Evolutionary conservation across 2,113 vertebrate species (phyloP).

Genomic region (Felis catus): DNA sequence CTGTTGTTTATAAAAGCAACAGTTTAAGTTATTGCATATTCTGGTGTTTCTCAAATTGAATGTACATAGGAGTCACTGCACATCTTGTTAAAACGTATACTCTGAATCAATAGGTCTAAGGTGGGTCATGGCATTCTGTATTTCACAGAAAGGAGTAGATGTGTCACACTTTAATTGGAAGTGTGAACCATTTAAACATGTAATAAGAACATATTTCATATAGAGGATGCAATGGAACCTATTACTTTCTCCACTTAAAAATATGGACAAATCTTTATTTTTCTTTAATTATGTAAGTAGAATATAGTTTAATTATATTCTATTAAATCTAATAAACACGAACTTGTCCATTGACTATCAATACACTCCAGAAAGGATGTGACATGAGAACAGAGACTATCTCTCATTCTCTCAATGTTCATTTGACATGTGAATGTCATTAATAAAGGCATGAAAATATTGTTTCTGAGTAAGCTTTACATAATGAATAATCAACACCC

Average conservation of each 20-base stretch:
- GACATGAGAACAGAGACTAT: neutral
- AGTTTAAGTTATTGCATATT: neutral
- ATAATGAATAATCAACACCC: neutral
- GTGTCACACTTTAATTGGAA: neutral
- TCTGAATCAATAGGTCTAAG: neutral
- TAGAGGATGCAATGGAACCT: neutral
- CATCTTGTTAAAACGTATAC: neutral
- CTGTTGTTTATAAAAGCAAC: neutral
- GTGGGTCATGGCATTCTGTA: neutral
- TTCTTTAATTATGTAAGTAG: neutral
- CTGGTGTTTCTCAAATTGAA: neutral
- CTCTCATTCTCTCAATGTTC: neutral
- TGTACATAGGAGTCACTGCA: neutral
- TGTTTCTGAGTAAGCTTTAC: neutral
- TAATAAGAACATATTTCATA: neutral
- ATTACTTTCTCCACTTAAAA: neutral
- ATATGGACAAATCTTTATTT: neutral
- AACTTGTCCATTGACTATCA: neutral
- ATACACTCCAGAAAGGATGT: neutral
- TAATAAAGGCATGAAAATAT: neutral
- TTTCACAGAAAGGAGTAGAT: neutral
- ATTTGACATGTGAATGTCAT: neutral
- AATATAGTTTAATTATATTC: neutral
- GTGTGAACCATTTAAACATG: neutral
- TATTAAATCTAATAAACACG: neutral